Percentiles rank a stretch among this genome's conserved stretches.
Evolutionary conservation across 2,797 vertebrate genomes (phyloP).

Genomic region (Loriculus beryllinus): DNA sequence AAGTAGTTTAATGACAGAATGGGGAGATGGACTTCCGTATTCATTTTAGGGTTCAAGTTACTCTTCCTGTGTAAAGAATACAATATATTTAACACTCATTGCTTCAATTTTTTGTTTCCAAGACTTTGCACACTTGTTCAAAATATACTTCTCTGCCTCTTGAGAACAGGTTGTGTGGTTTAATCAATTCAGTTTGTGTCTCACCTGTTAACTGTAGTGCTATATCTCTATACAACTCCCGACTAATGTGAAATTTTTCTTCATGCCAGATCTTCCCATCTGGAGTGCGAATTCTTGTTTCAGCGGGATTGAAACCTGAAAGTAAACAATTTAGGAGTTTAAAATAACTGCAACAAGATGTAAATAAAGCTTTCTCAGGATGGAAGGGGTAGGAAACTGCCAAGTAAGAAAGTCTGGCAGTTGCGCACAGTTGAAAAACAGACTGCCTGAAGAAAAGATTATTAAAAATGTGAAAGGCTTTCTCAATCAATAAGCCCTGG

Average conservation of each 20-base stretch:
- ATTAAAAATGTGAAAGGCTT: not conserved
- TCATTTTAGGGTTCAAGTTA: not conserved
- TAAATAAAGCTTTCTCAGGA: not conserved
- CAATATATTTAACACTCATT: not conserved
- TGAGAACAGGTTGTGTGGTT: not conserved
- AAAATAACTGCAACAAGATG: not conserved
- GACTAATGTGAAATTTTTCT: conserved; percentile 82
- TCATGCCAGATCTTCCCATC: conserved; percentile 88
- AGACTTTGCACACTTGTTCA: not conserved
- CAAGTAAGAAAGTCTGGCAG: not conserved
- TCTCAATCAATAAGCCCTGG: not conserved
- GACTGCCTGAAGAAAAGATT: not conserved
- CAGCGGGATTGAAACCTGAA: conserved; percentile 89
- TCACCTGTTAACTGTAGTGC: conserved; percentile 84
- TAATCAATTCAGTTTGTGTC: not conserved
- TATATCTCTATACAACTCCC: conserved; percentile 82
- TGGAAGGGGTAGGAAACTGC: not conserved
- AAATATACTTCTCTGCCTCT: not conserved
- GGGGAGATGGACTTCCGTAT: not conserved
- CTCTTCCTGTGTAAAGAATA: not conserved
- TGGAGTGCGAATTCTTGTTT: conserved; percentile 84
- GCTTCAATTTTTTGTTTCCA: not conserved
- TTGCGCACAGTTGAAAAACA: not conserved
- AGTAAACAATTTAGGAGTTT: not conserved
- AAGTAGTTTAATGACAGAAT: not conserved